Evolutionary conservation across 2,888 invertebrate species (phyloP).

Genomic region (Acronicta leporina): DNA sequence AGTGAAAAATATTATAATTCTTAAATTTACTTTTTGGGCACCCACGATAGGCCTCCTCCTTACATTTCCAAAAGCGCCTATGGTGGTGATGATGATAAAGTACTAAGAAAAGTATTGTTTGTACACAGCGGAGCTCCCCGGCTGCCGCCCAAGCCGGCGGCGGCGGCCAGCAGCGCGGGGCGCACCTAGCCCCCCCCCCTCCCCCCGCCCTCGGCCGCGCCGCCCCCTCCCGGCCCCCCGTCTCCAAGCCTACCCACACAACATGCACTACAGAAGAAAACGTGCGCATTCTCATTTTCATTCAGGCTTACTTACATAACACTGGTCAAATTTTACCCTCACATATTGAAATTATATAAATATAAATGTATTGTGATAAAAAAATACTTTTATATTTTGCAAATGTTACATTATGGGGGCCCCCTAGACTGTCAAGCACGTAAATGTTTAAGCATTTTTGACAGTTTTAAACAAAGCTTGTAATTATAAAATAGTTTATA

Average conservation of each 20-base stretch:
- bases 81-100: too few relatives aligned
- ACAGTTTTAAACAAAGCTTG: too few relatives aligned
- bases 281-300: neutral
- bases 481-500: too few relatives aligned
- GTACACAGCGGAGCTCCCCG: slow-evolving; percentile 70
- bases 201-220: slow-evolving; percentile 57
- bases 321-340: neutral
- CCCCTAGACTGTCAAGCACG: too few relatives aligned
- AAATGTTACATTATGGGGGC: too few relatives aligned
- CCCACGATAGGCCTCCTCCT: too few relatives aligned
- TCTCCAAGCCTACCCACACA: neutral
- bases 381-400: too few relatives aligned
- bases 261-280: neutral
- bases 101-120: neutral
- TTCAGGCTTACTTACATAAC: neutral
- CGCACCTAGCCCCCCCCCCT: slow-evolving; percentile 64
- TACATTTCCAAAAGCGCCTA: too few relatives aligned
- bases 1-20: too few relatives aligned
- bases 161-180: slow-evolving; percentile 38
- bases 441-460: too few relatives aligned
- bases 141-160: slow-evolving; percentile 78
- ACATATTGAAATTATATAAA: neutral
- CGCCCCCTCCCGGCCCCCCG: neutral
- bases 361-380: too few relatives aligned
- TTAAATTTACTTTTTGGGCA: too few relatives aligned